Percentiles rank a stretch among this genome's conserved stretches.
phyloP scores from a whole-genome alignment of 2,113 vertebrate species.

The Globicephala melas region DNA sequence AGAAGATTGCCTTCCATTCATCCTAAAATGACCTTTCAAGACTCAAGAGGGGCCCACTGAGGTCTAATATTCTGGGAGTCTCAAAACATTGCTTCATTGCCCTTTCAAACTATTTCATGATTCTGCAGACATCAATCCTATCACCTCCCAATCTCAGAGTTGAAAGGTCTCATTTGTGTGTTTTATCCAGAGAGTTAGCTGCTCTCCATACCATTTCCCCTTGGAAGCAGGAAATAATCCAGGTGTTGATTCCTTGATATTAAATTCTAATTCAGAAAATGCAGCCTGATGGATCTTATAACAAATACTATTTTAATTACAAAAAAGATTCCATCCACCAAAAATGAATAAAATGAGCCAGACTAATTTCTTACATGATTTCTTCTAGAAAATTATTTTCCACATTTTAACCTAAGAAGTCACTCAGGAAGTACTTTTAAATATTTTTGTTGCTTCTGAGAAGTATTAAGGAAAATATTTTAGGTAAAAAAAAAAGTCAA shows the following conservation, averaged over 20 bases:
- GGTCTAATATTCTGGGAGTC: not conserved
- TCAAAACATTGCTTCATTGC: not conserved
- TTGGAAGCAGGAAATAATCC: not conserved
- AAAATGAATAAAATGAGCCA: constrained; percentile 22
- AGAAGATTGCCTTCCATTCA: not conserved
- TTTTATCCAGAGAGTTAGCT: not conserved
- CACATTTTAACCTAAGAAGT: not conserved
- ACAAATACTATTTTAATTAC: not conserved
- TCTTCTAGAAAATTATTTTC: not conserved
- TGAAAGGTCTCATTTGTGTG: not conserved
- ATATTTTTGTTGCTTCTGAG: not conserved
- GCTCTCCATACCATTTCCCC: not conserved
- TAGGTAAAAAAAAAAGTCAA: not conserved
- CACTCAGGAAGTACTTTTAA: not conserved
- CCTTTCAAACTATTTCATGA: not conserved
- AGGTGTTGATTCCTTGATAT: not conserved
- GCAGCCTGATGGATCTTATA: not conserved
- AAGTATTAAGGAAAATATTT: not conserved
- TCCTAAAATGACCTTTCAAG: not conserved
- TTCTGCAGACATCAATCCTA: not conserved
- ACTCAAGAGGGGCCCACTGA: not conserved
- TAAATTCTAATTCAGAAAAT: not conserved
- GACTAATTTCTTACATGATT: not conserved
- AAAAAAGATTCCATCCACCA: not conserved
- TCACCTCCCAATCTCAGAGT: not conserved